phyloP scores from a whole-genome alignment of 2,113 vertebrate species.

The Mormyrus lacerda region DNA sequence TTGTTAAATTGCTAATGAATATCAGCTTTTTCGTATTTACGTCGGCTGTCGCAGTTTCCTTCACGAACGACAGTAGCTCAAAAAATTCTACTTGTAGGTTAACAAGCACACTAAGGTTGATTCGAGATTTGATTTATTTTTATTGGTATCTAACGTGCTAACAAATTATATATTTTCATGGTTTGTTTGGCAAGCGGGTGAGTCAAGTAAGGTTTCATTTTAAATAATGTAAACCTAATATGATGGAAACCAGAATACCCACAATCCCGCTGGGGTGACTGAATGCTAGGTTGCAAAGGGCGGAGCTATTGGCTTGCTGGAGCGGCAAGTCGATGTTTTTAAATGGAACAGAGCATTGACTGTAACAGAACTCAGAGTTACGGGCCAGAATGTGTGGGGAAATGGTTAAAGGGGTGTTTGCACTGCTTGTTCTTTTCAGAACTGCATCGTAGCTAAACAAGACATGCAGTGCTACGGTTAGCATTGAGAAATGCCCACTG shows the following conservation, averaged over 20 bases:
- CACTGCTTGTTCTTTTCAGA: not conserved
- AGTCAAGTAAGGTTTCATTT: not conserved
- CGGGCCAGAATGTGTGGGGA: not conserved
- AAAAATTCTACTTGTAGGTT: not conserved
- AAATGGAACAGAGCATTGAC: not conserved
- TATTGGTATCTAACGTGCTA: not conserved
- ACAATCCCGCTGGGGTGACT: not conserved
- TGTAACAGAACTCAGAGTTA: not conserved
- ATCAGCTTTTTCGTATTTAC: not conserved
- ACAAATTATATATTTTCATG: not conserved
- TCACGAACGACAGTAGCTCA: not conserved
- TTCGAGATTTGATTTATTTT: not conserved
- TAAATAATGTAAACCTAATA: not conserved
- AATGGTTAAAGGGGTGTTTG: not conserved
- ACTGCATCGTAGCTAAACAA: not conserved
- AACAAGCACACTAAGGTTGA: not conserved
- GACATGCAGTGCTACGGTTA: not conserved
- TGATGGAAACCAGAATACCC: not conserved
- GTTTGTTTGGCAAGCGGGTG: not conserved
- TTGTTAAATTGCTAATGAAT: not conserved
- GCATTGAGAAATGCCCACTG: not conserved
- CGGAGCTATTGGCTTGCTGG: not conserved
- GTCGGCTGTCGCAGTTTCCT: not conserved
- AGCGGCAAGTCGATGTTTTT: not conserved
- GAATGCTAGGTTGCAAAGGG: not conserved